Evolutionary conservation across 2,888 invertebrate genomes (phyloP).

Genomic region (Baronia brevicornis): DNA sequence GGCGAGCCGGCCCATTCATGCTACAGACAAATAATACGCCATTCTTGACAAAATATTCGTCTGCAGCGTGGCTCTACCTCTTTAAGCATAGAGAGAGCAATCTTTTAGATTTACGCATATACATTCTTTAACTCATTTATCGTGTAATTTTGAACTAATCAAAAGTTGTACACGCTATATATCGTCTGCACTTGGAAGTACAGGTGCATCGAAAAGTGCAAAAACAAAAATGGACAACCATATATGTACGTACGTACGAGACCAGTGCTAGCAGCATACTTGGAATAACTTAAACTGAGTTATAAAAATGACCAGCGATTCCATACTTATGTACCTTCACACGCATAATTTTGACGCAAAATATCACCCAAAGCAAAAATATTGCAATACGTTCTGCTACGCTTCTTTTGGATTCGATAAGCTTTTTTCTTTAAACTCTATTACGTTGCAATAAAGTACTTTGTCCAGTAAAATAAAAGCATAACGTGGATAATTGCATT

Average conservation of each 20-base stretch:
- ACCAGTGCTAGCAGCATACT: constrained; percentile 7
- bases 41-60: too few relatives aligned
- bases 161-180: too few relatives aligned
- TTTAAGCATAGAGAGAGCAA: too few relatives aligned
- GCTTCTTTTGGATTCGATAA: constrained; percentile 4
- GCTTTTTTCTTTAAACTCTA: constrained; percentile 5
- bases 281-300: constrained; percentile 6
- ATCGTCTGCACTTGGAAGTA: too few relatives aligned
- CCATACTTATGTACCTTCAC: constrained; percentile 7
- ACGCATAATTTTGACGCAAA: constrained; percentile 15
- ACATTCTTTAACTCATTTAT: too few relatives aligned
- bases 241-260: too few relatives aligned
- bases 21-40: too few relatives aligned
- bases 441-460: neutral
- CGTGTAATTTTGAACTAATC: too few relatives aligned
- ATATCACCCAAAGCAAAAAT: constrained; percentile 17
- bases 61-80: too few relatives aligned
- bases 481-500: neutral
- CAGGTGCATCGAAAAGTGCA: constrained; percentile 7
- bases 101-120: too few relatives aligned
- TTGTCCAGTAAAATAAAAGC: neutral
- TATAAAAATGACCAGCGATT: constrained; percentile 14
- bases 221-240: constrained; percentile 12
- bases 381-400: constrained; percentile 15
- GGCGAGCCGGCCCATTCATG: too few relatives aligned